A percentile compares a stretch with the other conserved stretches of the same genome.
phyloP scores from a whole-genome alignment of 2,113 vertebrate species.

The Orcinus orca region DNA sequence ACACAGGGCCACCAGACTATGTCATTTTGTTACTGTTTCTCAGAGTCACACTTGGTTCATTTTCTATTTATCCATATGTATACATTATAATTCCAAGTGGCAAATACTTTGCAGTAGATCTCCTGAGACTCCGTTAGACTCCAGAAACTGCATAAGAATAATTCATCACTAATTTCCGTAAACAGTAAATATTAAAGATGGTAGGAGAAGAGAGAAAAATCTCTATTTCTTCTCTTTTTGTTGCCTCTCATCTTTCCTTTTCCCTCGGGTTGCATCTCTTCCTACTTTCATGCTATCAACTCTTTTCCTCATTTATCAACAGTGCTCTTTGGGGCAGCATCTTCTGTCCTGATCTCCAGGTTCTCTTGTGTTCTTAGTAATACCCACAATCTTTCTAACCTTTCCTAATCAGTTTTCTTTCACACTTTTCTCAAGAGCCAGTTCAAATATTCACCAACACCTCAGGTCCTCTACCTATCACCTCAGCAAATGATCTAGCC shows the following conservation, averaged over 20 bases:
- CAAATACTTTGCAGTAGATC: background rate
- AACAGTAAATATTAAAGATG: background rate
- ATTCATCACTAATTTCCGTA: slow-evolving; percentile 34
- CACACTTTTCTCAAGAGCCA: background rate
- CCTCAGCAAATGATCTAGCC: background rate
- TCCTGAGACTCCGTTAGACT: background rate
- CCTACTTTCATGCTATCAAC: background rate
- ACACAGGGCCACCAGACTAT: background rate
- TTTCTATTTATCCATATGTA: background rate
- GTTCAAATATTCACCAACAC: background rate
- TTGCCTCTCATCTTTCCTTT: background rate
- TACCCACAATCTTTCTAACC: background rate
- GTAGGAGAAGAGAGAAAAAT: background rate
- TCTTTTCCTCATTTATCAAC: background rate
- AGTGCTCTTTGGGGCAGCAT: background rate
- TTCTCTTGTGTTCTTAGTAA: background rate
- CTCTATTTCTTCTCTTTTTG: background rate
- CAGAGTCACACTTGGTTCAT: background rate
- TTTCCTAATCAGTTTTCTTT: background rate
- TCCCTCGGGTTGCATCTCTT: background rate
- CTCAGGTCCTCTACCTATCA: background rate
- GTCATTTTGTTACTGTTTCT: background rate
- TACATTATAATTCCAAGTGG: background rate
- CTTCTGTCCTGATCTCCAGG: background rate
- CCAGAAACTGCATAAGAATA: background rate